These are phyloP conservation scores for Amphimedon queenslandica DNA, from an alignment of 37 sponge, comb jelly and placozoan species.

Conservation along the genomic window DNA sequence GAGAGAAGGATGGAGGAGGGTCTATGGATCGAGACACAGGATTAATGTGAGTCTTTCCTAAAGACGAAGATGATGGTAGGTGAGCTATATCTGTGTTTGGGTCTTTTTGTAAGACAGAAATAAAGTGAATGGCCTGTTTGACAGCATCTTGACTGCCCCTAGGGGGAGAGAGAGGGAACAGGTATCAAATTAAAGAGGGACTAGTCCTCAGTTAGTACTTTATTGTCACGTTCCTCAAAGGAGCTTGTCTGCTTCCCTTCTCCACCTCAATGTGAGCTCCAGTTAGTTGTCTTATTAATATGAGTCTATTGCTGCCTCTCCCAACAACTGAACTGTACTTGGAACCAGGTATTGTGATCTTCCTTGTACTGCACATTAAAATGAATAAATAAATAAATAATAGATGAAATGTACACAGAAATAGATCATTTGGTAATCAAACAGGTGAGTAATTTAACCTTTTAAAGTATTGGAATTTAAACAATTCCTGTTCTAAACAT, in stretches of 20 bases:
- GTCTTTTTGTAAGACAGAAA: no score
- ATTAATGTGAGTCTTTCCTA: no score
- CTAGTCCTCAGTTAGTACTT: no score
- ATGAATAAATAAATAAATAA: no score
- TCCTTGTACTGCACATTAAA: slow-evolving; percentile 43
- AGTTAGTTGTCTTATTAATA: slow-evolving; percentile 48
- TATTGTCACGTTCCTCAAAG: slow-evolving; percentile 45
- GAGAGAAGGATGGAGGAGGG: no score
- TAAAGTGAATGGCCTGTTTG: no score
- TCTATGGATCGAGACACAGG: no score
- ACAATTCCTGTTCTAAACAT: no score
- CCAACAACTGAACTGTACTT: slow-evolving; percentile 58
- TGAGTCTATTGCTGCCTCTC: slow-evolving; percentile 44
- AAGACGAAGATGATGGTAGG: background rate
- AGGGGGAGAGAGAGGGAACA: no score
- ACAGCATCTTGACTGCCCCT: background rate
- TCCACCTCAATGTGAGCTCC: slow-evolving; percentile 71
- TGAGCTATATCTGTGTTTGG: background rate
- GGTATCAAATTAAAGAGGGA: background rate
- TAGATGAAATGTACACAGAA: no score
- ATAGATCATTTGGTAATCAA: no score
- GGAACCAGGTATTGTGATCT: slow-evolving; percentile 37
- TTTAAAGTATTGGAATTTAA: background rate
- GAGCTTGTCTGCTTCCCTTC: slow-evolving; percentile 44
- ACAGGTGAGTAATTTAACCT: no score